Evolutionary conservation across 2,797 vertebrate genomes (phyloP).

Genomic region (Oryzias sinensis): DNA sequence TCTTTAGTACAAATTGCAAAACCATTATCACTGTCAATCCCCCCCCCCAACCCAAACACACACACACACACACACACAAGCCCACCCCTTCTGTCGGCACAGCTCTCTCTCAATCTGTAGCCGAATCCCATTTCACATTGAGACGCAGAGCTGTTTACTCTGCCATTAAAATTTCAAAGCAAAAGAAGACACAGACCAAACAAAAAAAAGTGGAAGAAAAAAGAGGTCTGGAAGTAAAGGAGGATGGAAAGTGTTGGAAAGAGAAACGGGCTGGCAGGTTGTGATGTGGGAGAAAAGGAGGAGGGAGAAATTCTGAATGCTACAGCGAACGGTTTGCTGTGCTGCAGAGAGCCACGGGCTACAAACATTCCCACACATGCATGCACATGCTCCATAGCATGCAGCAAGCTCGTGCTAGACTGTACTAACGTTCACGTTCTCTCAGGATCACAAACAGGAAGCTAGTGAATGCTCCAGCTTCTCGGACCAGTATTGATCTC

Average conservation of each 20-base stretch:
- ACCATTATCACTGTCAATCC: slow-evolving; percentile 27
- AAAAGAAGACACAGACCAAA: slow-evolving; percentile 37
- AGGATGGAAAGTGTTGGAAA: not conserved
- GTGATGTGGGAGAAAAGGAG: slow-evolving; percentile 29
- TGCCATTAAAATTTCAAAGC: slow-evolving; percentile 64
- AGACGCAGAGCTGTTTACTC: slow-evolving; percentile 58
- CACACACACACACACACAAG: slow-evolving; percentile 3
- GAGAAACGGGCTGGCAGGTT: not conserved
- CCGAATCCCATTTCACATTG: slow-evolving; percentile 59
- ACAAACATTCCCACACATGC: slow-evolving; percentile 63
- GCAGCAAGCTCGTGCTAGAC: slow-evolving; percentile 46
- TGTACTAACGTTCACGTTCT: slow-evolving; percentile 23
- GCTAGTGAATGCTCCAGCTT: no score
- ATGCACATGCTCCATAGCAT: slow-evolving; percentile 29
- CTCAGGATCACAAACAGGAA: not conserved
- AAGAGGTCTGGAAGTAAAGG: not conserved
- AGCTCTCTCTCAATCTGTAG: slow-evolving; percentile 49
- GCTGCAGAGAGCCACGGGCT: slow-evolving; percentile 57
- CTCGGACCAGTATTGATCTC: no score
- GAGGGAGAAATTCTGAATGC: slow-evolving; percentile 54
- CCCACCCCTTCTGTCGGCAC: slow-evolving; percentile 13
- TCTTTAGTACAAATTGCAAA: slow-evolving; percentile 61
- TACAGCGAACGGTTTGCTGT: slow-evolving; percentile 61
- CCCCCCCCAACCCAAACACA: not conserved
- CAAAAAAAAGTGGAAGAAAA: slow-evolving; percentile 17